Percentiles rank a stretch among this genome's conserved stretches.
Evolutionary conservation across 2,888 invertebrate species (phyloP).

Genomic region (Drosophila mercatorum): DNA sequence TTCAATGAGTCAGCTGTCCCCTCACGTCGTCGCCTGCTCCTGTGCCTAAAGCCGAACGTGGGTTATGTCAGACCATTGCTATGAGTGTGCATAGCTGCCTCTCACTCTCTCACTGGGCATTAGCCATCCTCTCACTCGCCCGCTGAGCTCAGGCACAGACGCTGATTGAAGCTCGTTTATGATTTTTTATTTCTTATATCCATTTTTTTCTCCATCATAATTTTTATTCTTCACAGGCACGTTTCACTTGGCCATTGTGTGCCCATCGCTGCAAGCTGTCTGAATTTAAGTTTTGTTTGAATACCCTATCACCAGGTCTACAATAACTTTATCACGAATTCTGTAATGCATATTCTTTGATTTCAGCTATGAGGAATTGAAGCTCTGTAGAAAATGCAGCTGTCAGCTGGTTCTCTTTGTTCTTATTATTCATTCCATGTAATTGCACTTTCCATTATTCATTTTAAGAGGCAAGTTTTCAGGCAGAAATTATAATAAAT

Average conservation of each 20-base stretch:
- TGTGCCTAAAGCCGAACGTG: slow-evolving; percentile 1
- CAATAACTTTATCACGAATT: slow-evolving; percentile 15
- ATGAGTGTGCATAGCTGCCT: slow-evolving; percentile 11
- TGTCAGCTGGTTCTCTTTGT: slow-evolving; percentile 28
- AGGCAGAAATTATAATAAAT: neutral
- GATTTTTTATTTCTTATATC: slow-evolving; percentile 25
- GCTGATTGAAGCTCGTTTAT: slow-evolving; percentile 55
- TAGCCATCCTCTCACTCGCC: slow-evolving; percentile 8
- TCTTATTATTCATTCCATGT: neutral
- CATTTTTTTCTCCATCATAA: slow-evolving; percentile 22
- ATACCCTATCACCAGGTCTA: slow-evolving; percentile 13
- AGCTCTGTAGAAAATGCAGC: neutral
- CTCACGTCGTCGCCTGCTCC: neutral
- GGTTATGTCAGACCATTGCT: slow-evolving; percentile 54
- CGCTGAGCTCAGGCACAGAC: neutral
- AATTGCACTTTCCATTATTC: neutral
- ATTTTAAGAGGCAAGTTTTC: neutral
- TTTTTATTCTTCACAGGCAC: slow-evolving; percentile 54
- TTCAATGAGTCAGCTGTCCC: slow-evolving; percentile 52
- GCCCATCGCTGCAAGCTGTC: slow-evolving; percentile 30
- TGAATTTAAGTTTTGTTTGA: slow-evolving; percentile 21
- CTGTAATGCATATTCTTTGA: slow-evolving; percentile 2
- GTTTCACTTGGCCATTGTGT: slow-evolving; percentile 55
- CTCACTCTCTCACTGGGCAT: slow-evolving; percentile 3
- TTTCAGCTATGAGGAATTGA: neutral